Evolutionary conservation across 2,797 vertebrate species (phyloP), one percentile per base, ranked within the genome.

Genomic region (Orientallactaga sibirica): DNA sequence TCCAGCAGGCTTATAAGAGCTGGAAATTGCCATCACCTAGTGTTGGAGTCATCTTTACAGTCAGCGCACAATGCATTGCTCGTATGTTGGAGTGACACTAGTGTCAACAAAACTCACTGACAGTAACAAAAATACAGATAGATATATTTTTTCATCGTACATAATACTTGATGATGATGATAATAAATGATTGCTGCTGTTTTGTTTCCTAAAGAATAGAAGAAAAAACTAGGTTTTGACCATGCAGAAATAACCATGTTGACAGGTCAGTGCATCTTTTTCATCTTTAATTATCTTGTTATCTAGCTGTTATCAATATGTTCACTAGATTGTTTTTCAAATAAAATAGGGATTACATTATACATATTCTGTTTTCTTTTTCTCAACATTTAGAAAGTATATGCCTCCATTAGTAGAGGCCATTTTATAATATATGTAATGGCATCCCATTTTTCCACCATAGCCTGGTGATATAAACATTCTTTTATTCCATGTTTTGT

Each of bases 121-220:
- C 55, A 86, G 18, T 62, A 64, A 33, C 19, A 66, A 16, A 66
- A 73, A 86, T 9, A 25, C 52, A 6, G 14, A 85, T 5, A n/a
- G 8, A n/a, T 25, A 48, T 14, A 29, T 10, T 18, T 74, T 58
- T 82, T 3, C 20, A 37, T 24, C 20, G 15, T 29, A 19, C 19
- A 52, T 48, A 20, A 16, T 70, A 43, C 83, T 61, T 61, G 43
- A 61, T 12, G 37, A 58, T 58, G 55, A 58, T 58, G 55, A 58
- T 16, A 52, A 43, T 61, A 74, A 64, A 79, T 15, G 25, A 29
- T 55, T 79, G 55, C 25, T 79, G 24, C 18, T 92, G 29, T 12
- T 41, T 86, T 64, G 66, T 33, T 92, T 86, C 37, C 43, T 83
- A 83, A 91, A 78, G n/a, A 67, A 48, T 75, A 27, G 81, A 48